phyloP scores from a whole-genome alignment of 1,140 invertebrate genomes.

The Mesaphorura yosii region DNA sequence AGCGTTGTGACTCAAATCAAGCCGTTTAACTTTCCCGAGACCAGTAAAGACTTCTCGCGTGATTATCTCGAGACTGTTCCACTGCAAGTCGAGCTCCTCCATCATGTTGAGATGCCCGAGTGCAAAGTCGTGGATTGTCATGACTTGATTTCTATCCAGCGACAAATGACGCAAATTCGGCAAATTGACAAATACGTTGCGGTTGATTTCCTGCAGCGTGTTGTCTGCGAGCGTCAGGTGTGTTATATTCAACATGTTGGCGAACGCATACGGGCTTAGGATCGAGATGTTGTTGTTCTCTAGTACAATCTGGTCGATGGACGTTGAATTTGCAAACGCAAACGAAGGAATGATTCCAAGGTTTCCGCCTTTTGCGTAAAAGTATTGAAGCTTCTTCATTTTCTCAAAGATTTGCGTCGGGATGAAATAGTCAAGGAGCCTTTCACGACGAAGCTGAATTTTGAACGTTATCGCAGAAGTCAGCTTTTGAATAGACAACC shows the following conservation, averaged over 20 bases:
- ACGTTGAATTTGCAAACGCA: conserved; percentile 23
- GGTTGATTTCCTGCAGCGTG: conserved; percentile 53
- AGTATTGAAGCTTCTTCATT: conserved; percentile 15
- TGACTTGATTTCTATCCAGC: conserved; percentile 58
- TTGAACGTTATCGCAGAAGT: too few relatives aligned
- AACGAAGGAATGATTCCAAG: conserved; percentile 13
- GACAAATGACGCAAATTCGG: conserved; percentile 52
- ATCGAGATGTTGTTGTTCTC: conserved; percentile 53
- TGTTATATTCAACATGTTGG: conserved; percentile 50
- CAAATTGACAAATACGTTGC: conserved; percentile 54
- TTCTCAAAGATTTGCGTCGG: conserved; percentile 4
- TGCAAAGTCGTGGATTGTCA: conserved; percentile 54
- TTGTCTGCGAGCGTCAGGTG: conserved; percentile 58
- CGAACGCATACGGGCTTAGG: conserved; percentile 53
- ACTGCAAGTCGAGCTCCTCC: conserved; percentile 53
- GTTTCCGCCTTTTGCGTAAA: conserved; percentile 6
- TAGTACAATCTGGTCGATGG: conserved; percentile 45
- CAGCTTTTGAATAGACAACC: conserved; percentile 4
- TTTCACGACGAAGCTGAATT: too few relatives aligned
- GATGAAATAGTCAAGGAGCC: conserved; percentile 8
- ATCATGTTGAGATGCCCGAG: conserved; percentile 53
- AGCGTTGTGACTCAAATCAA: conserved; percentile 56
- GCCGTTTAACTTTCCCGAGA: conserved; percentile 48
- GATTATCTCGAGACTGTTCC: conserved; percentile 55
- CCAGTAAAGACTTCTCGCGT: conserved; percentile 55